Percentiles rank a stretch among this genome's conserved stretches.
Conservation (phyloP, 2,797 vertebrate species). For the Falco biarmicus region DNA sequence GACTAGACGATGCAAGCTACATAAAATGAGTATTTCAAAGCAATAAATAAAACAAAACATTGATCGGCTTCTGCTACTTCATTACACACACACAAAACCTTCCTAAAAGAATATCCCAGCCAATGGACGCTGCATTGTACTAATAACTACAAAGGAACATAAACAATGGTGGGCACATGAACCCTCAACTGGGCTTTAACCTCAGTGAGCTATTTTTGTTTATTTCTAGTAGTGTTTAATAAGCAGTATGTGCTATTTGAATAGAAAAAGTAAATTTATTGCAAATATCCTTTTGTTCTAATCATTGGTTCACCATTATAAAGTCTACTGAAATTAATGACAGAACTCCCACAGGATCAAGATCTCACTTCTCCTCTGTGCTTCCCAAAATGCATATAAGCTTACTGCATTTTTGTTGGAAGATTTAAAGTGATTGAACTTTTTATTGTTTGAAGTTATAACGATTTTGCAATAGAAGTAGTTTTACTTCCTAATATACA, state of each 20-base stretch:
- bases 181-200: background rate
- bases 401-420: background rate
- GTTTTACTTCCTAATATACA: background rate
- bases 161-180: background rate
- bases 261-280: background rate
- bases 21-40: conserved; percentile 22
- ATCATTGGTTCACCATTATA: background rate
- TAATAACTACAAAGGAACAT: background rate
- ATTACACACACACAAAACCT: background rate
- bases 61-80: background rate
- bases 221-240: background rate
- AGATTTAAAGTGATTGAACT: background rate
- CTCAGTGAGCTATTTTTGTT: background rate
- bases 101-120: background rate
- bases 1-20: conserved; percentile 95
- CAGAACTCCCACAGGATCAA: background rate
- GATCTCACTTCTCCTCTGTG: background rate
- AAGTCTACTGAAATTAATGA: background rate
- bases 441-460: background rate
- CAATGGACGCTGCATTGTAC: background rate
- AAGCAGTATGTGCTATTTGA: background rate
- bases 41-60: background rate
- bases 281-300: background rate
- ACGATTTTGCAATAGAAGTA: background rate
- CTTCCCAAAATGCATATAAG: background rate